These are phyloP conservation scores for Entomobrya multifasciata DNA, from an alignment of 2,888 invertebrate species.

Conservation along the genomic window DNA sequence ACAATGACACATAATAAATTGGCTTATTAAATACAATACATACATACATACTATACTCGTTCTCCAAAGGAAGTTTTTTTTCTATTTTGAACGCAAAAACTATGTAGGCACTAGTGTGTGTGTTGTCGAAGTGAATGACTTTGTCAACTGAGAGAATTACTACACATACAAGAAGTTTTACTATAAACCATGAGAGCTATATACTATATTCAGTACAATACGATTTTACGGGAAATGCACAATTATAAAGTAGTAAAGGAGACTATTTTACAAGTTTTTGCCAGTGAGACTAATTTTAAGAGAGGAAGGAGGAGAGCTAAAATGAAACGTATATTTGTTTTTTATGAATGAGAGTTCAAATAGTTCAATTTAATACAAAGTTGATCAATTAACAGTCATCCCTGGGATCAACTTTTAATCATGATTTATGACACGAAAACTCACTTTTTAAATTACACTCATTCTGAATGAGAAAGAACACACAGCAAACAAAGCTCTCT, in stretches of 20 bases:
- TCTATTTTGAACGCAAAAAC: too few species aligned
- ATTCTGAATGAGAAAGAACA: not conserved
- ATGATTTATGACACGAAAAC: conserved; percentile 52
- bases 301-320: not conserved
- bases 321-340: conserved; percentile 12
- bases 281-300: too few species aligned
- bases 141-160: too few species aligned
- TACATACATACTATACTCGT: not conserved
- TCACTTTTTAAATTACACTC: conserved; percentile 48
- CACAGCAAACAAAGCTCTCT: not conserved
- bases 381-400: conserved; percentile 67
- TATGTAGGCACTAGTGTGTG: too few species aligned
- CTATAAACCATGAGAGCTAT: too few species aligned
- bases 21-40: conserved; percentile 19
- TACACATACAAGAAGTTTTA: too few species aligned
- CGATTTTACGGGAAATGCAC: conserved; percentile 7
- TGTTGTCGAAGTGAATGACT: too few species aligned
- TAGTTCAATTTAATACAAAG: conserved; percentile 47
- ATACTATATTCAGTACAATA: too few species aligned
- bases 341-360: not conserved
- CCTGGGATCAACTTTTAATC: conserved; percentile 66
- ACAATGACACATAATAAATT: conserved; percentile 28
- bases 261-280: too few species aligned
- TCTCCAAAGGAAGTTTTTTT: too few species aligned
- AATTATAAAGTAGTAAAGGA: too few species aligned